Evolutionary conservation across 2,113 vertebrate species (phyloP), one percentile per base, ranked within the genome.

Genomic region (Struthio camelus): DNA sequence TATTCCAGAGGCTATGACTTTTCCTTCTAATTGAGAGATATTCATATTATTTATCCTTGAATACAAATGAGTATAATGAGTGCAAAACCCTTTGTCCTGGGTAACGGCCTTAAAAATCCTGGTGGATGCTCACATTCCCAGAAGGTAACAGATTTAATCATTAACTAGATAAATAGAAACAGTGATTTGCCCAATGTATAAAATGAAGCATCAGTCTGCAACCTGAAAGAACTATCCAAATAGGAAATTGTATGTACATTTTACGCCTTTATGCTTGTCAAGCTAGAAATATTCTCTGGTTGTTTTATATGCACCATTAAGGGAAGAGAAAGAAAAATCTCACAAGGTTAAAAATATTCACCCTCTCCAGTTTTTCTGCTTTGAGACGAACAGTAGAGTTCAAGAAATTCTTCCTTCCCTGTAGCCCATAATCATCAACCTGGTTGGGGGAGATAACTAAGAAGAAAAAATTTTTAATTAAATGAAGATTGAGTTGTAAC

Each of bases 291-390:
- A 32, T 0, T 32, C 62, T 80, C 58, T 44, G 34, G 48, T 12
- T 38, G 53, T 80, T 89, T 90, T 62, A 85, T 18, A 58, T 54
- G 72, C 10, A 36, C 62, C 14, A 13, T n/a, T 73, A 80, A 90
- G 8, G 50, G 54, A 51, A n/a, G 12, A 86, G 87, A 88, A 96
- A 96, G 89, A 24, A 87, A 64, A 82, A 61, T n/a, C 25, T 77
- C 44, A 58, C 48, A 65, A 91, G 79, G 84, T 64, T 79, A 8
- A 30, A 94, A 70, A 50, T 81, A 90, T 96, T 98, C 97, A 99
- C 99, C 99, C 98, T 98, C 94, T 99, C 98, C 93, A 99, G 91
- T 64, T 98, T 98, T 78, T 99, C 99, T 89, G 98, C 96, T 96
- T 98, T 98, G 86, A 99, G 94, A 64, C 97, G 98, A 95, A 96